phyloP scores from a whole-genome alignment of 1,140 invertebrate species.

The Drosophila gunungcola region DNA sequence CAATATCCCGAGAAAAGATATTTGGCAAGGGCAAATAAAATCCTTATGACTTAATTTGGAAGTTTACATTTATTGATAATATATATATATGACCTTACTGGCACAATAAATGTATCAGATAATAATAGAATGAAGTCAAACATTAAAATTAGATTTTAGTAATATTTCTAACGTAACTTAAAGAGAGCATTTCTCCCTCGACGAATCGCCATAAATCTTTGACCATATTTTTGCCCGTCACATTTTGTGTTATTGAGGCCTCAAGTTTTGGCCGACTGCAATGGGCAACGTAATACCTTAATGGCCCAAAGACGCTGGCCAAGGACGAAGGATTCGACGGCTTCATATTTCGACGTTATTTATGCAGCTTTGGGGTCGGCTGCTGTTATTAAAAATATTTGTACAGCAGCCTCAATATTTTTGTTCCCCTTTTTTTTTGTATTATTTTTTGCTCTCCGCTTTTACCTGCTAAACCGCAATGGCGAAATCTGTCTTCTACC shows the following conservation, averaged over 20 bases:
- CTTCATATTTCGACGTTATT: slow-evolving; percentile 72
- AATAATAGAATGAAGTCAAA: too few species aligned
- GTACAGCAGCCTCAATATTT: slow-evolving; percentile 49
- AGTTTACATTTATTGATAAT: too few species aligned
- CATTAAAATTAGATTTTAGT: too few species aligned
- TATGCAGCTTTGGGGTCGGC: slow-evolving; percentile 55
- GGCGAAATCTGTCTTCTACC: slow-evolving; percentile 3
- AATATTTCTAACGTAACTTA: too few species aligned
- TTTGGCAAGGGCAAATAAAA: too few species aligned
- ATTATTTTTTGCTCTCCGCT: background rate
- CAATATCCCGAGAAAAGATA: too few species aligned
- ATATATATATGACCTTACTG: too few species aligned
- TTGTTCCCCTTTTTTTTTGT: background rate
- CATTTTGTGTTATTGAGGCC: background rate
- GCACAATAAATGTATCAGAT: too few species aligned
- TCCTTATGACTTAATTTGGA: too few species aligned
- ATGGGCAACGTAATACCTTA: slow-evolving; percentile 39
- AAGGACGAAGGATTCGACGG: slow-evolving; percentile 39
- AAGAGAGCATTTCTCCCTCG: background rate
- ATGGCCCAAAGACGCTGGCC: slow-evolving; percentile 35
- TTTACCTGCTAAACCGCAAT: slow-evolving; percentile 47
- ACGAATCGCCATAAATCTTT: background rate
- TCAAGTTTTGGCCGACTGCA: slow-evolving; percentile 20
- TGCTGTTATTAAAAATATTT: slow-evolving; percentile 74
- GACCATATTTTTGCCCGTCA: background rate